phyloP scores from a whole-genome alignment of 2,797 vertebrate species.

The Enteromius anoplus region DNA sequence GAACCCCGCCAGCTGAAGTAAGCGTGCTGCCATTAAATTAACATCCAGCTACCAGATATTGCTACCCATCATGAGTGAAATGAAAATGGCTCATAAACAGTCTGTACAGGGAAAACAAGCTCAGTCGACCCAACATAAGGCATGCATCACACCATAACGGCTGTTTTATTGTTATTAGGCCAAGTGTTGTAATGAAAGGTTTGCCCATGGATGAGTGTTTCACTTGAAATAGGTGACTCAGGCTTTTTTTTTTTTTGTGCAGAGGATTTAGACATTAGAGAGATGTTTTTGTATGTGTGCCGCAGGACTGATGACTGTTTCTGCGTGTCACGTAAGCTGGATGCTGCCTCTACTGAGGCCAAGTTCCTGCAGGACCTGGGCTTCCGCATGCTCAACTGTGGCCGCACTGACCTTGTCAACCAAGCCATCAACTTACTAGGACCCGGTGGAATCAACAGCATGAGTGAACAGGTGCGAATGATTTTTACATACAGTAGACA shows the following conservation, averaged over 20 bases:
- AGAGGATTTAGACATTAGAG: slow-evolving; percentile 6
- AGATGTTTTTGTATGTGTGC: slow-evolving; percentile 50
- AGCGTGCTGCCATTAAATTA: slow-evolving; percentile 46
- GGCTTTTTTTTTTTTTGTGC: not conserved
- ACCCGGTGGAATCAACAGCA: slow-evolving; percentile 94
- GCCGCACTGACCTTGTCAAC: slow-evolving; percentile 94
- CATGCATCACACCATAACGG: not conserved
- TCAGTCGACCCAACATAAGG: not conserved
- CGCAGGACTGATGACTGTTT: slow-evolving; percentile 96
- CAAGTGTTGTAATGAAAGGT: not conserved
- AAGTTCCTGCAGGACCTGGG: slow-evolving; percentile 97
- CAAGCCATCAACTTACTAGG: slow-evolving; percentile 94
- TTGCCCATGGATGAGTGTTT: not conserved
- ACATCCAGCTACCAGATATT: slow-evolving; percentile 35
- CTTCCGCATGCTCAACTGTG: slow-evolving; percentile 98
- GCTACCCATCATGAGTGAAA: slow-evolving; percentile 25
- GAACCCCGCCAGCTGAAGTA: slow-evolving; percentile 98
- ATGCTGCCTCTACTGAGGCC: slow-evolving; percentile 92
- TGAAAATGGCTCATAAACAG: slow-evolving; percentile 21
- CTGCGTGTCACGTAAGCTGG: slow-evolving; percentile 93
- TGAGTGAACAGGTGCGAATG: slow-evolving; percentile 91
- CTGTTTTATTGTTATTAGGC: not conserved
- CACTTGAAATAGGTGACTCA: slow-evolving; percentile 5
- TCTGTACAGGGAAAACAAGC: slow-evolving; percentile 34
- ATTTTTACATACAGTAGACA: slow-evolving; percentile 16